Evolutionary conservation across 1,140 invertebrate genomes (phyloP).

Genomic region (Trichomalopsis sarcophagae): DNA sequence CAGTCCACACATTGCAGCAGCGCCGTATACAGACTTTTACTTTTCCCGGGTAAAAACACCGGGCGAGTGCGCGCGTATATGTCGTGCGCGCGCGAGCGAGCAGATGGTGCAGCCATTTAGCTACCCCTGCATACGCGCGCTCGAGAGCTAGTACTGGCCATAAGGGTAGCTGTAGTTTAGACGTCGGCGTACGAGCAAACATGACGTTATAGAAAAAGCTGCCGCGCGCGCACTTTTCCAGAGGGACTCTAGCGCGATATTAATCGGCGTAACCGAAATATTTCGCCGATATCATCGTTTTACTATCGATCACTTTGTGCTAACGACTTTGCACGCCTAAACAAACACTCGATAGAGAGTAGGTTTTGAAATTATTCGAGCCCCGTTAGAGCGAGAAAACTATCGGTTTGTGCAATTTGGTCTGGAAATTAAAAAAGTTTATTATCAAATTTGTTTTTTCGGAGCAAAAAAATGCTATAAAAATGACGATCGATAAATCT

Average conservation of each 20-base stretch:
- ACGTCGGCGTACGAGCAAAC: not conserved
- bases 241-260: not conserved
- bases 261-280: constrained; percentile 27
- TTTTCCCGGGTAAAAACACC: constrained; percentile 22
- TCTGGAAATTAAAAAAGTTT: no score
- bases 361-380: no score
- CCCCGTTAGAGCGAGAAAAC: no score
- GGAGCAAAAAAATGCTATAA: no score
- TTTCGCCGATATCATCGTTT: constrained; percentile 29
- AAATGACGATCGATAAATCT: no score
- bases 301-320: not conserved
- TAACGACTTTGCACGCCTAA: not conserved
- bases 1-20: not conserved
- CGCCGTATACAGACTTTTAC: not conserved
- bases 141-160: not conserved
- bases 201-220: constrained; percentile 18
- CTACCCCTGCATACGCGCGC: not conserved
- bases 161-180: constrained; percentile 42
- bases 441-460: no score
- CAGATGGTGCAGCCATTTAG: constrained; percentile 36
- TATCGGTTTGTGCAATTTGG: no score
- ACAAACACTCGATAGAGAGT: not conserved
- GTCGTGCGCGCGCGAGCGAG: not conserved
- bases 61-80: not conserved
- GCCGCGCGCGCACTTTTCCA: not conserved